These are phyloP conservation scores for Acomys russatus DNA, from an alignment of 2,797 vertebrate genomes.

Conservation along the genomic window DNA sequence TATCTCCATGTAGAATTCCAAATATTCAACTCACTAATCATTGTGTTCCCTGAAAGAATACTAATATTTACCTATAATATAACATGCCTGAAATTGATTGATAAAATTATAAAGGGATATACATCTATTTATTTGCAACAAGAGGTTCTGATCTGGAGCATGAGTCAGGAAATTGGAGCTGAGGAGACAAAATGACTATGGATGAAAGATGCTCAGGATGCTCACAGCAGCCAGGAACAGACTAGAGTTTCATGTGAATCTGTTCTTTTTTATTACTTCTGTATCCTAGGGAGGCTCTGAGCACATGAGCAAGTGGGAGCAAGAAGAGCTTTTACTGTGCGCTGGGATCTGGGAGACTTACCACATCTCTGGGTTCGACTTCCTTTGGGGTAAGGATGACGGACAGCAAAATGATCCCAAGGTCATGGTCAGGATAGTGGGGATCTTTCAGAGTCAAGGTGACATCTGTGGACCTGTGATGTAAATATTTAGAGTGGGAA, in stretches of 20 bases:
- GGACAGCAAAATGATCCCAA: conserved; percentile 93
- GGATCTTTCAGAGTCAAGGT: conserved; percentile 95
- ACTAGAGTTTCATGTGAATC: background rate
- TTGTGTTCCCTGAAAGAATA: conserved; percentile 59
- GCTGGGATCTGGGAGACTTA: conserved; percentile 88
- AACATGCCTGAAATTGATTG: conserved; percentile 47
- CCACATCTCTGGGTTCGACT: conserved; percentile 92
- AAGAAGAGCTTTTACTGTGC: background rate
- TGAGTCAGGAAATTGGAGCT: background rate
- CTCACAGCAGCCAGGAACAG: conserved; percentile 53
- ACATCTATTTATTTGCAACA: conserved; percentile 30
- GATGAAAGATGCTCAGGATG: background rate
- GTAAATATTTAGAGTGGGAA: conserved; percentile 60
- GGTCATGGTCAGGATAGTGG: conserved; percentile 94
- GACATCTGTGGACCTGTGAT: conserved; percentile 92
- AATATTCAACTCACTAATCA: conserved; percentile 57
- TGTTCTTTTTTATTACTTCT: conserved; percentile 28
- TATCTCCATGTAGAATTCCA: conserved; percentile 46
- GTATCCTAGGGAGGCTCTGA: conserved; percentile 38
- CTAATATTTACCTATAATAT: conserved; percentile 16
- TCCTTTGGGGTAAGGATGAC: conserved; percentile 93
- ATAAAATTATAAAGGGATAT: conserved; percentile 31
- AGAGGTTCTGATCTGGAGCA: conserved; percentile 67
- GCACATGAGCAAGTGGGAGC: background rate
- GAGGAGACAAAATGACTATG: conserved; percentile 8